These are phyloP conservation scores for Athalia circularis DNA, from an alignment of 2,888 invertebrate species.

Conservation along the genomic window DNA sequence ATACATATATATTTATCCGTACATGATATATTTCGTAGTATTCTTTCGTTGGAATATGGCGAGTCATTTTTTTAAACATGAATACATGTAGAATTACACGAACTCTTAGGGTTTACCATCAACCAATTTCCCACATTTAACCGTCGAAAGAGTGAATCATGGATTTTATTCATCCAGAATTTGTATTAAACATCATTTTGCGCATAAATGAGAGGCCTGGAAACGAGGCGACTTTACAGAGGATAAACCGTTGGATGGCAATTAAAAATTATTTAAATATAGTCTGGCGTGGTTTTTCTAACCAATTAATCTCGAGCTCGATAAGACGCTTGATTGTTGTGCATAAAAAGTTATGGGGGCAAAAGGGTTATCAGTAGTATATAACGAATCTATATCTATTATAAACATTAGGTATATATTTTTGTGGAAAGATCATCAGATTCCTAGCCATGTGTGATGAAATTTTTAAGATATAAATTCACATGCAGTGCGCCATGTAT, in stretches of 20 bases:
- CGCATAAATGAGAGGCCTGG: neutral
- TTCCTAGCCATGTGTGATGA: neutral
- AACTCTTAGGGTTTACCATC: no score
- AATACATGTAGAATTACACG: no score
- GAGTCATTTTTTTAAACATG: no score
- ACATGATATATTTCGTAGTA: no score
- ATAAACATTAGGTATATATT: neutral
- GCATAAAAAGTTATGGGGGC: neutral
- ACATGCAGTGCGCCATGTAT: no score
- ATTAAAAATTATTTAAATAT: conserved; percentile 6
- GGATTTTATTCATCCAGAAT: no score
- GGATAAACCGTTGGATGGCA: neutral
- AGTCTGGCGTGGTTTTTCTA: neutral
- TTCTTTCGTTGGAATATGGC: no score
- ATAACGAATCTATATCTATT: neutral
- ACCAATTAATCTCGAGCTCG: neutral
- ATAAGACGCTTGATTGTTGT: neutral
- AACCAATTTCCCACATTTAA: no score
- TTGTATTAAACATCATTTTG: no score
- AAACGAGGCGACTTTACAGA: neutral
- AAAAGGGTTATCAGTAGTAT: conserved; percentile 15
- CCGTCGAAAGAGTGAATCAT: no score
- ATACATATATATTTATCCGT: no score
- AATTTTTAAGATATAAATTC: no score
- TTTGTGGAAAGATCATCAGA: neutral